Base-by-base conservation (phyloP, 2,888 invertebrate genomes). In the Cephus nigrinus region DNA sequence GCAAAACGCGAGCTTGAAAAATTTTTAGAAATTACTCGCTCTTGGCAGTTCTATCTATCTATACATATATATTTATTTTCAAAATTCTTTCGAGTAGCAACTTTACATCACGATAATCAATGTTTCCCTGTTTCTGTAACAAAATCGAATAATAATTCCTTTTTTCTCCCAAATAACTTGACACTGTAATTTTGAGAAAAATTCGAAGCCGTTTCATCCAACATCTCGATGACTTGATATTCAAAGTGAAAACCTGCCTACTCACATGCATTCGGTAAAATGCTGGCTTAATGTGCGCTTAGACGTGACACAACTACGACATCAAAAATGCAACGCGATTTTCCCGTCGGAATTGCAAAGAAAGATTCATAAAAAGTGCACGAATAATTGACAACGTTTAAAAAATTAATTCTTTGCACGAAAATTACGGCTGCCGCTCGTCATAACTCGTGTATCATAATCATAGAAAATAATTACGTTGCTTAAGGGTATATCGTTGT, bases 271-370 rank as follows among this genome's bases (percentile, higher is more conserved):
- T 55, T 55, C 23, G 15, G 4, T 55, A 55, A 23, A 55, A 40
- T 40, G 40, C 40, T 55, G 40, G 30, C 4, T 71, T 12, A 40
- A 77, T 88, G 87, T 88, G 88, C 88, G 87, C 81, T 87, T 88
- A 86, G 86, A 88, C 85, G 81, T 84, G 78, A 83, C 80, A 81
- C 79, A 82, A 80, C 81, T 81, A 80, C 30, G 15, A 33, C 71
- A 33, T 31, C 40, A 15, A 33, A 69, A 71, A 71, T 71, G 71
- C 15, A 71, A 71, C 15, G 31, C 4, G 71, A 31, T 30, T 71
- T 71, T 71, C 71, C 15, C 71, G 12, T 30, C 71, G 12, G 15
- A 33, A 71, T 32, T 71, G 31, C 31, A 71, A 31, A 32, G 71
- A 71, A 15, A 71, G 33, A 71, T 71, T 23, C 31, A 71, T 71